Evolutionary conservation across 2,797 vertebrate genomes (phyloP).

Genomic region (Catamblyrhynchus diadema): DNA sequence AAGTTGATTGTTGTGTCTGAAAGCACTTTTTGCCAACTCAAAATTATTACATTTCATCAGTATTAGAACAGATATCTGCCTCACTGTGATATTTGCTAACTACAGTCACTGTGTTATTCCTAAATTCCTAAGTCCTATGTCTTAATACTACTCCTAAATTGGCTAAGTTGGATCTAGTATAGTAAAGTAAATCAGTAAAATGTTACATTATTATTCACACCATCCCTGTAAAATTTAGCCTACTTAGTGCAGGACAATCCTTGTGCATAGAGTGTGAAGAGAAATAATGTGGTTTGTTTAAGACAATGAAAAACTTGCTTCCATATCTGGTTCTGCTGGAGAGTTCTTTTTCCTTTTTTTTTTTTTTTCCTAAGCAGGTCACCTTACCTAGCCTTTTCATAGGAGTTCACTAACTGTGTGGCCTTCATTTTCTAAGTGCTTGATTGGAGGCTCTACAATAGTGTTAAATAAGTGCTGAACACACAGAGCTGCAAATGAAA

Average conservation of each 20-base stretch:
- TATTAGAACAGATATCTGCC: not conserved
- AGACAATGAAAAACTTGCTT: not conserved
- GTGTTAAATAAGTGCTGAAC: slow-evolving; percentile 59
- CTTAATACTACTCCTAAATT: not conserved
- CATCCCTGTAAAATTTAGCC: not conserved
- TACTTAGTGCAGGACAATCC: not conserved
- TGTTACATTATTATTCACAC: not conserved
- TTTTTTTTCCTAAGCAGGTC: slow-evolving; percentile 17
- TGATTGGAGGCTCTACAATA: slow-evolving; percentile 32
- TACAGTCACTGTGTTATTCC: not conserved
- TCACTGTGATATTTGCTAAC: not conserved
- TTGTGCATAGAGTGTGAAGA: not conserved
- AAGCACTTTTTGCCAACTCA: not conserved
- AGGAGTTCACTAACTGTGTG: slow-evolving; percentile 44
- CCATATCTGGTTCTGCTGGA: not conserved
- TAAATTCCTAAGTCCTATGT: not conserved
- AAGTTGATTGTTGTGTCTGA: not conserved
- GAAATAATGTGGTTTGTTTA: not conserved
- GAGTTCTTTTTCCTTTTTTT: not conserved
- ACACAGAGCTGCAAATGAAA: slow-evolving; percentile 64
- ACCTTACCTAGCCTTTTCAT: slow-evolving; percentile 25
- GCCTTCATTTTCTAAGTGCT: slow-evolving; percentile 61
- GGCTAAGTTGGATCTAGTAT: not conserved
- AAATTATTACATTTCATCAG: not conserved
- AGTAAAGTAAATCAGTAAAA: not conserved